Evolutionary conservation across 2,888 invertebrate species (phyloP).

Genomic region (Hesperia comma): DNA sequence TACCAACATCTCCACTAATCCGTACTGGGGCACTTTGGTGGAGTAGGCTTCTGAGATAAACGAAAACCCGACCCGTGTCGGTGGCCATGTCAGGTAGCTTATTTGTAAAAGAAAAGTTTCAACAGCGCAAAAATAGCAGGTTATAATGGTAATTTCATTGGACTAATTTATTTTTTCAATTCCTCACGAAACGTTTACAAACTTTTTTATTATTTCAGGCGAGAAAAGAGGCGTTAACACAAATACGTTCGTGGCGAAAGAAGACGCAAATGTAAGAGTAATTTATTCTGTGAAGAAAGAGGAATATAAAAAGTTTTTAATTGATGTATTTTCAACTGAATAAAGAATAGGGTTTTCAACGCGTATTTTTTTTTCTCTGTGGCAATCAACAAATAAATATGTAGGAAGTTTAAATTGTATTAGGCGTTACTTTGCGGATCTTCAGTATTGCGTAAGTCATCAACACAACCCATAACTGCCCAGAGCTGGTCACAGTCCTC

Average conservation of each 20-base stretch:
- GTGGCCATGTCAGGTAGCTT: no score
- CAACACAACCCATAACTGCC: no score
- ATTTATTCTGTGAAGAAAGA: constrained; percentile 59
- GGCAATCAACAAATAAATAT: no score
- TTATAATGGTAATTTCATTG: not conserved
- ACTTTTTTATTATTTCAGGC: constrained; percentile 51
- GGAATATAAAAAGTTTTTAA: constrained; percentile 58
- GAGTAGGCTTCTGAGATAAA: no score
- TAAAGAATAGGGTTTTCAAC: not conserved
- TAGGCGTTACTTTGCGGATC: no score
- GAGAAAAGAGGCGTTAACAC: constrained; percentile 60
- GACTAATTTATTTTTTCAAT: not conserved
- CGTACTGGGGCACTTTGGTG: no score
- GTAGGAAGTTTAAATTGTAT: no score
- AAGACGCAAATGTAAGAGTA: constrained; percentile 62
- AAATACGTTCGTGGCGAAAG: constrained; percentile 58
- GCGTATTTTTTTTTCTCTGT: no score
- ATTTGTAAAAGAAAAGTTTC: not conserved
- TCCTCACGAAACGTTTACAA: not conserved
- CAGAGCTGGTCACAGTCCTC: no score
- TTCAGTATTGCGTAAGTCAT: no score
- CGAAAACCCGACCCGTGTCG: no score
- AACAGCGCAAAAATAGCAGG: not conserved
- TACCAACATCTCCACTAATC: no score
- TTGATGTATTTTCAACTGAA: constrained; percentile 37